Evolutionary conservation across 2,797 vertebrate species (phyloP).

Genomic region (Macropus fuliginosus): DNA sequence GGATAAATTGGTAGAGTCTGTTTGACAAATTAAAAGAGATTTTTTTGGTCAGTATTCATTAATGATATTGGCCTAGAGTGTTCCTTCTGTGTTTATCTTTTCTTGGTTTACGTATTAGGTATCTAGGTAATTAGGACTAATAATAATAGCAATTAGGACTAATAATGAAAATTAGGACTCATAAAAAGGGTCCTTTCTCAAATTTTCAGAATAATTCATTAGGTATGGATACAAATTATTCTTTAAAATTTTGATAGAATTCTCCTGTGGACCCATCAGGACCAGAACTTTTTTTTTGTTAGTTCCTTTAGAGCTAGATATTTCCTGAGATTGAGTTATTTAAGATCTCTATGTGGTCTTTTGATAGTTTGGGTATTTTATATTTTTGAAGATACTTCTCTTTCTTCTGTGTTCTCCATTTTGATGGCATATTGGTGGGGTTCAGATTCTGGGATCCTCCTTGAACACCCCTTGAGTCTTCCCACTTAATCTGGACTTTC

Average conservation of each 20-base stretch:
- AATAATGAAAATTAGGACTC: neutral
- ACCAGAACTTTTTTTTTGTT: neutral
- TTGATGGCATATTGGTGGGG: neutral
- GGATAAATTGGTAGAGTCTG: neutral
- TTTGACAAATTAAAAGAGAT: no score
- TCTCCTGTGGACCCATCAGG: neutral
- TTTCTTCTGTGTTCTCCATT: neutral
- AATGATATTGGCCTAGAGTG: neutral
- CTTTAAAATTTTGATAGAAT: neutral
- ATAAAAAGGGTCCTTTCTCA: neutral
- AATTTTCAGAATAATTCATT: neutral
- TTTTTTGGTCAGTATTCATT: no score
- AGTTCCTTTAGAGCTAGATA: neutral
- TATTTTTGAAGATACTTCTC: neutral
- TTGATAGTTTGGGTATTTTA: neutral
- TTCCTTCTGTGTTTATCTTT: neutral
- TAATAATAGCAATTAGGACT: no score
- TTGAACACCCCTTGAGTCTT: no score
- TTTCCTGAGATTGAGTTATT: neutral
- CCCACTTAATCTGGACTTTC: no score
- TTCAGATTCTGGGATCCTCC: no score
- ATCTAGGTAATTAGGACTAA: no score
- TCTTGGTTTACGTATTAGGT: neutral
- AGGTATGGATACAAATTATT: neutral
- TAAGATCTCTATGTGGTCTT: neutral